Conservation (phyloP, 64 coral and sea anemone species). For the Orbicella faveolata region DNA sequence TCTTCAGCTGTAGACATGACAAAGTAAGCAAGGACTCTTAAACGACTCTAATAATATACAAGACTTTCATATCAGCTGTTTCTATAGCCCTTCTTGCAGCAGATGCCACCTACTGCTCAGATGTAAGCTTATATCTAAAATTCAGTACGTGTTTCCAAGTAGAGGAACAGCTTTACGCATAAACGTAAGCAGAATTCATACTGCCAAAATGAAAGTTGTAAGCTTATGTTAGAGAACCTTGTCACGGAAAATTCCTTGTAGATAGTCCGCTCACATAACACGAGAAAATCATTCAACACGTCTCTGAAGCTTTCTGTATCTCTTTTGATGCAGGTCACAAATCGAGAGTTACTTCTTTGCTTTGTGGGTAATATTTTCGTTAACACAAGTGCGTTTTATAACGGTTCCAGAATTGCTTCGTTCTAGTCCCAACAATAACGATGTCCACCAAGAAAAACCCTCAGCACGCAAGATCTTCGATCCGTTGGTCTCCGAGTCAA, state of each 20-base stretch:
- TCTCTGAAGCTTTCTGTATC: background rate
- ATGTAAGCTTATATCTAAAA: background rate
- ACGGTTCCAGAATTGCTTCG: background rate
- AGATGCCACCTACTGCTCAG: background rate
- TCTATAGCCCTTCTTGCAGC: background rate
- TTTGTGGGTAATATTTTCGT: background rate
- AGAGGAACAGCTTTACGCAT: too few species aligned
- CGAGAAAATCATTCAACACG: too few species aligned
- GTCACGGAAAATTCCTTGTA: too few species aligned
- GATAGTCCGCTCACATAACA: too few species aligned
- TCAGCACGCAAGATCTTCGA: conserved; percentile 66
- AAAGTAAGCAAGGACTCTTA: background rate
- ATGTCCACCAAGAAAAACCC: conserved; percentile 93
- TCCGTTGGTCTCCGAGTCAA: background rate
- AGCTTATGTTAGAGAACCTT: too few species aligned
- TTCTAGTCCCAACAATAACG: conserved; percentile 65
- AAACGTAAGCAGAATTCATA: too few species aligned
- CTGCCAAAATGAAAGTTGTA: too few species aligned
- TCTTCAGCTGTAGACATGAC: conserved; percentile 2
- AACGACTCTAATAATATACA: background rate
- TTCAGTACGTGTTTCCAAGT: background rate
- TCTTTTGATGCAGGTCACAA: background rate
- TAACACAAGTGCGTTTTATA: background rate
- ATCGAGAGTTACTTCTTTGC: background rate
- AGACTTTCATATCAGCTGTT: background rate